Base-by-base conservation (phyloP, 1,140 invertebrate species). In the Portunus trituberculatus region DNA sequence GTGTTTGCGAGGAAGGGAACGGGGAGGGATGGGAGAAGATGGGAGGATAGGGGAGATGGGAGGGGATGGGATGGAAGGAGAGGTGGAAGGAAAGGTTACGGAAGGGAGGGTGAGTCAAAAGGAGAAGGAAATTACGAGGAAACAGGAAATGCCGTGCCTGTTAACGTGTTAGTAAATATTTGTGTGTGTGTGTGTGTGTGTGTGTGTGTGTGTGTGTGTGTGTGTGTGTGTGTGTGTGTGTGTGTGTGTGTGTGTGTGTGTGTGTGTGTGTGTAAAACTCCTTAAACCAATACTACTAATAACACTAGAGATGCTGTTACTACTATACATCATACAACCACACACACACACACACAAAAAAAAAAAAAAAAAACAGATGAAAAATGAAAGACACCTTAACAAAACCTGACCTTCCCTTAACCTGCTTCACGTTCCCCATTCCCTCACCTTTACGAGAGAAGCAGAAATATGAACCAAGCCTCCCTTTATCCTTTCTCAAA, bases 181-280 rank as follows among this genome's bases (percentile, higher is more conserved):
- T 59, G 52, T 59, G 52, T 59, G 2, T 4, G 52, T 59, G 52
- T 59, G 87, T 45, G 87, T 29, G 20, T 45, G 45, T 91, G 46
- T 91, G 89, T 20, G 89, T 48, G 89, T 91, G 45, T 91, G 45
- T 59, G 45, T 48, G 32, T 48, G 89, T 91, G 89, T 91, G 39
- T 91, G 89, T 48, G 89, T 48, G 83, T 87, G 32, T 87, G 39
- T 87, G n/a, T 87, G 39, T 87, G n/a, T 87, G 39, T 87, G n/a
- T 87, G 46, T 52, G 31, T 91, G 28, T 52, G 46, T 20, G 52
- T 91, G 52, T 52, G 89, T 76, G 90, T 76, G 90, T 67, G 90
- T 59, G 20, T 67, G 12, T 67, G 48, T 67, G 90, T 91, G 59
- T 91, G n/a, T 29, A 48, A 32, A 25, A 87, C 6, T 87, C 28